phyloP scores from a whole-genome alignment of 2,797 vertebrate genomes.

The Typhlichthys subterraneus region DNA sequence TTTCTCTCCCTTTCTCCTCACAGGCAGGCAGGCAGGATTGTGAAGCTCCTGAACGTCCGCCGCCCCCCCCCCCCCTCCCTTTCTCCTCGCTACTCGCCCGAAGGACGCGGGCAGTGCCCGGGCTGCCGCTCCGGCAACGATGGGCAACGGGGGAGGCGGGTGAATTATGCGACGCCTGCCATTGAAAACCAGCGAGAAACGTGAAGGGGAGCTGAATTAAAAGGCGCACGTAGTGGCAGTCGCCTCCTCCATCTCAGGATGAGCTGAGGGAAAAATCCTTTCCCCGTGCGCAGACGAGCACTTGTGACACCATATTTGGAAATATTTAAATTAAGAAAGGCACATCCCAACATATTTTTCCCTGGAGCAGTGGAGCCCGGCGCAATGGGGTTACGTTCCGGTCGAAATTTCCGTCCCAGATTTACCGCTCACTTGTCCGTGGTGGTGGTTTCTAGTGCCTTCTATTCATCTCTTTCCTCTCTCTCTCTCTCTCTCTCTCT shows the following conservation, averaged over 20 bases:
- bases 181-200: constrained; percentile 62
- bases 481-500: constrained; percentile 65
- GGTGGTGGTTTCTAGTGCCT: constrained; percentile 78
- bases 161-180: constrained; percentile 78
- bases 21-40: too few species aligned
- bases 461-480: constrained; percentile 76
- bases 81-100: constrained; percentile 59
- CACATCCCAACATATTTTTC: constrained; percentile 70
- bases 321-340: constrained; percentile 51
- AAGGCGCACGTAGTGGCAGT: constrained; percentile 51
- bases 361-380: constrained; percentile 44
- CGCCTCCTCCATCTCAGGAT: constrained; percentile 66
- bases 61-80: too few species aligned
- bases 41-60: too few species aligned
- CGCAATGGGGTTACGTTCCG: constrained; percentile 66
- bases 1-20: background rate
- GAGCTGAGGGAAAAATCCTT: constrained; percentile 61
- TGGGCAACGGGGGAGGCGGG: constrained; percentile 34
- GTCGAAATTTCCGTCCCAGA: constrained; percentile 69
- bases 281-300: constrained; percentile 60
- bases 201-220: constrained; percentile 12
- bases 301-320: constrained; percentile 44
- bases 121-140: constrained; percentile 35
- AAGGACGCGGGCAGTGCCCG: constrained; percentile 16
- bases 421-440: constrained; percentile 73